Evolutionary conservation across 1,140 invertebrate species (phyloP).

Genomic region (Sycobia sp.): DNA sequence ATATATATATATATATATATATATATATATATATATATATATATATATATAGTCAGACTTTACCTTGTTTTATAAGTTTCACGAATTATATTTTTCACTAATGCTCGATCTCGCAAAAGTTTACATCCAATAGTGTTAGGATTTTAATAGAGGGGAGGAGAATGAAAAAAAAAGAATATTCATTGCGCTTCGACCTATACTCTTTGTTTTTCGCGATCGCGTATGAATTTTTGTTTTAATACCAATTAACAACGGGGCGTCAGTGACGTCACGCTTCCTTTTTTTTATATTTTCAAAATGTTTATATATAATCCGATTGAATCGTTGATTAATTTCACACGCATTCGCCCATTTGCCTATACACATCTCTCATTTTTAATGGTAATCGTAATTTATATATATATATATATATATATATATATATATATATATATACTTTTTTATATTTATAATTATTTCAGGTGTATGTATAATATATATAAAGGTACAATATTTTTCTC

Average conservation of each 20-base stretch:
- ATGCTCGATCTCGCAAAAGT: too few species aligned
- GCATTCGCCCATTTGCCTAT: neutral
- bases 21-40: too few species aligned
- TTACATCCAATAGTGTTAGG: too few species aligned
- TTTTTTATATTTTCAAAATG: constrained; percentile 16
- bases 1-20: too few species aligned
- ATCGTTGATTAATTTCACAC: constrained; percentile 8
- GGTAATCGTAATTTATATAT: constrained; percentile 1
- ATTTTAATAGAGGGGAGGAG: too few species aligned
- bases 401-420: too few species aligned
- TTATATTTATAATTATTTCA: constrained; percentile 37
- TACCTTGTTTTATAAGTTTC: too few species aligned
- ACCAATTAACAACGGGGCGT: neutral
- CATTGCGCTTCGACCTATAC: neutral
- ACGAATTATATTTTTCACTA: too few species aligned
- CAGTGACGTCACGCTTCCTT: constrained; percentile 8
- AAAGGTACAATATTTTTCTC: constrained; percentile 41
- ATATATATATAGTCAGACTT: too few species aligned
- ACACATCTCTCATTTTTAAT: constrained; percentile 1
- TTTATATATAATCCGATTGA: constrained; percentile 19
- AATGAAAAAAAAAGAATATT: too few species aligned
- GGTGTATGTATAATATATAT: constrained; percentile 31
- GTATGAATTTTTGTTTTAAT: neutral
- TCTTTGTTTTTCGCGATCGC: neutral
- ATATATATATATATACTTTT: too few species aligned